These are phyloP conservation scores for Drosophila testacea DNA, from an alignment of 2,888 invertebrate species.

Conservation along the genomic window DNA sequence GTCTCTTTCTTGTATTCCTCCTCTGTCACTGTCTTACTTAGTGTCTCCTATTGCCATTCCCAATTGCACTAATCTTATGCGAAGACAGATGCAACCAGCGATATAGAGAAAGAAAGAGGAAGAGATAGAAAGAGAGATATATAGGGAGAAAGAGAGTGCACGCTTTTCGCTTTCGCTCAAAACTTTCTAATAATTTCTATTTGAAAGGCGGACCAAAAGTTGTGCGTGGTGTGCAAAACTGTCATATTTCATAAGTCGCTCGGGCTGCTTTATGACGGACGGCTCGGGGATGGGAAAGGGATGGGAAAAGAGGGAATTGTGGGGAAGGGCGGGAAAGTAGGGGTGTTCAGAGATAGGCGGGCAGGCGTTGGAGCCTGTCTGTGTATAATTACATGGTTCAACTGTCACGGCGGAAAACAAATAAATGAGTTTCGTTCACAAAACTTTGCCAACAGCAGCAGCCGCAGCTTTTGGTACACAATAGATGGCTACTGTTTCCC, in stretches of 20 bases:
- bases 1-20: neutral
- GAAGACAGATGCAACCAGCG: slow-evolving; percentile 29
- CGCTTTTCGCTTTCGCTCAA: slow-evolving; percentile 64
- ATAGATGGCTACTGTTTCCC: slow-evolving; percentile 8
- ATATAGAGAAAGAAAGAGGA: neutral
- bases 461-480: slow-evolving; percentile 25
- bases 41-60: slow-evolving; percentile 10
- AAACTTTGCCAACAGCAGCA: slow-evolving; percentile 46
- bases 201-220: slow-evolving; percentile 72
- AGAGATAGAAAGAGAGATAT: neutral
- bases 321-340: neutral
- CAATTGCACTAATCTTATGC: slow-evolving; percentile 63
- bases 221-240: slow-evolving; percentile 76
- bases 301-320: neutral
- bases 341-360: neutral
- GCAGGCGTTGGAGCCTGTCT: slow-evolving; percentile 49
- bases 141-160: neutral
- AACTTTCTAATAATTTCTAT: slow-evolving; percentile 77
- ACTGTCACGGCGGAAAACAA: slow-evolving; percentile 74
- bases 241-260: slow-evolving; percentile 75
- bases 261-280: slow-evolving; percentile 20
- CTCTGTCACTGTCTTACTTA: neutral
- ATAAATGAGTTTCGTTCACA: slow-evolving; percentile 71
- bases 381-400: slow-evolving; percentile 79
- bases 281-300: neutral